Conservation (phyloP, 2,888 invertebrate species). For the Luperina nickerlii region DNA sequence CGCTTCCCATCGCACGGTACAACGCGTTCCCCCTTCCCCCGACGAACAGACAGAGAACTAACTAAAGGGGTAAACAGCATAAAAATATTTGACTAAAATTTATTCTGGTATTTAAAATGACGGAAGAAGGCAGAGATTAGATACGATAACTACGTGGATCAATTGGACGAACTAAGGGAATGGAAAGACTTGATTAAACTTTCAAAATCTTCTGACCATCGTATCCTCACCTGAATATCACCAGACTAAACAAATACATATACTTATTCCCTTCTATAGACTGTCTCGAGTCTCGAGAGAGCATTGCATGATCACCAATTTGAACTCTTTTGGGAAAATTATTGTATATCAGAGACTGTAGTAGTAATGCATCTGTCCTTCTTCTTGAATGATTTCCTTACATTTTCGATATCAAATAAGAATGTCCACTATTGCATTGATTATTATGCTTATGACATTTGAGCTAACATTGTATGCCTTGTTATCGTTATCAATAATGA, state of each 20-base stretch:
- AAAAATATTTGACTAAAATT: neutral
- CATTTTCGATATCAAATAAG: too few relatives aligned
- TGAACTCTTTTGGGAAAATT: too few relatives aligned
- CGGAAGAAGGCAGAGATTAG: neutral
- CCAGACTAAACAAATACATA: neutral
- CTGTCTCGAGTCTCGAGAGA: neutral
- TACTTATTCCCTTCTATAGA: neutral
- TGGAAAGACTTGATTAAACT: neutral
- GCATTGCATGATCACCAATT: neutral
- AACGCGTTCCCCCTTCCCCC: slow-evolving; percentile 23
- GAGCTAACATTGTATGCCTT: too few relatives aligned
- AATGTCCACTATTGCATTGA: too few relatives aligned
- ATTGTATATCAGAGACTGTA: too few relatives aligned
- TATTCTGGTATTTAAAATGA: neutral
- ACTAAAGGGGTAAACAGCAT: slow-evolving; percentile 13
- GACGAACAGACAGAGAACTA: neutral
- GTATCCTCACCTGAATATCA: neutral
- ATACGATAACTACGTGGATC: neutral
- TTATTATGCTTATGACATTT: too few relatives aligned
- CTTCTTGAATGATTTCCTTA: too few relatives aligned
- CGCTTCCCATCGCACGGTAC: slow-evolving; percentile 66
- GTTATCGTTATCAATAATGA: too few relatives aligned
- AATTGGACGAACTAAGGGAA: neutral
- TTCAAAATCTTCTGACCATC: neutral
- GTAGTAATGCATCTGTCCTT: too few relatives aligned